phyloP scores from a whole-genome alignment of 2,888 invertebrate genomes.

The Strigamia crassipes region DNA sequence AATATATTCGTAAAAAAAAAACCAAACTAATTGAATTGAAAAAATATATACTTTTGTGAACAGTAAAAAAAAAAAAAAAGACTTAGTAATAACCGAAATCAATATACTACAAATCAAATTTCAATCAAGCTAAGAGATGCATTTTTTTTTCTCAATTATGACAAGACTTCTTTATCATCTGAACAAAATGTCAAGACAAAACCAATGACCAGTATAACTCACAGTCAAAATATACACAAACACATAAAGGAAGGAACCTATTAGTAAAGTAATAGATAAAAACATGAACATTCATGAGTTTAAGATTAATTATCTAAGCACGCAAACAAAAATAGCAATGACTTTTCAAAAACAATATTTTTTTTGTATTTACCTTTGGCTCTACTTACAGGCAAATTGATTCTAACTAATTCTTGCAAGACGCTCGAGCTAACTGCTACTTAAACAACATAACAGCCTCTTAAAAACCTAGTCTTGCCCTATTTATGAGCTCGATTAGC shows the following conservation, averaged over 20 bases:
- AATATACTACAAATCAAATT: not conserved
- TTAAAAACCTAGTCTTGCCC: conserved; percentile 4
- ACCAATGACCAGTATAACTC: not conserved
- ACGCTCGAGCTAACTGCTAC: not conserved
- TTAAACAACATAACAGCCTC: conserved; percentile 21
- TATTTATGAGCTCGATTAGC: conserved; percentile 21
- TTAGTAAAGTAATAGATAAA: not conserved
- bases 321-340: too few species aligned
- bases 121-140: not conserved
- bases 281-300: not conserved
- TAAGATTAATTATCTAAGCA: not conserved
- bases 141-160: not conserved
- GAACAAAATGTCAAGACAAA: conserved; percentile 12
- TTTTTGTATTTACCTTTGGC: not conserved
- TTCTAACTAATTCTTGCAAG: conserved; percentile 17
- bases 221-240: not conserved
- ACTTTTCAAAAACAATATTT: not conserved
- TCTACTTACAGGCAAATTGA: not conserved
- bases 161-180: not conserved
- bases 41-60: not conserved
- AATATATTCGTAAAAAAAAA: not conserved
- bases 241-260: not conserved
- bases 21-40: not conserved
- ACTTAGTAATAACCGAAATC: not conserved
- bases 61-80: not conserved